Evolutionary conservation across 2,888 invertebrate genomes (phyloP), one percentile per base, ranked within the genome.

Genomic region (Platycheirus rosarum): DNA sequence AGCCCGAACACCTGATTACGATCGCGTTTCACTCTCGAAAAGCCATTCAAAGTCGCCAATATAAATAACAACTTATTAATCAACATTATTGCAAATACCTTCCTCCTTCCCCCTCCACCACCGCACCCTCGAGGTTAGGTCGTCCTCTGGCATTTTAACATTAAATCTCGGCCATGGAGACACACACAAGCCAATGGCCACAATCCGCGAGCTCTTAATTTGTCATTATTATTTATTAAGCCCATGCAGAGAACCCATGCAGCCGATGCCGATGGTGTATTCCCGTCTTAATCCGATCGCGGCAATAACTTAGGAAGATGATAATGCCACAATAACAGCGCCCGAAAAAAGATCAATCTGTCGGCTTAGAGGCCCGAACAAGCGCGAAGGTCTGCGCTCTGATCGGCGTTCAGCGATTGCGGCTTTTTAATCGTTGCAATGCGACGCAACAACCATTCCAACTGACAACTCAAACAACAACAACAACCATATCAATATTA

Each of bases 141-240:
- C 20, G n/a, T 53, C 9, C 9, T 44, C 26, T 4, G 35, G 35
- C 18, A 53, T 35, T 53, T 20, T 8, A 35, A 7, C 63, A 69
- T 77, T n/a, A 29, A 65, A 66, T 48, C 76, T 49, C 46, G 66
- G 42, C 32, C 20, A 48, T n/a, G 37, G 29, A 60, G 29, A 44
- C 35, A 29, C 40, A 11, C 44, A 53, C n/a, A 51, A 57, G n/a
- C 29, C 40, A 42, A 55, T 65, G 46, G 53, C 68, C 48, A 48
- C 60, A 55, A 60, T 66, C 57, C 69, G n/a, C n/a, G 60, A 77
- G 71, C 76, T 82, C 82, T 82, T 84, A 84, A 84, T 84, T 84
- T 84, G 84, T 84, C 84, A 84, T 84, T 84, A 84, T 84, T 84
- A 84, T 78, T 78, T 84, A 84, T 84, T 84, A 78, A 74, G 68